Evolutionary conservation across 1,140 invertebrate genomes (phyloP).

Genomic region (Dendroctonus valens): DNA sequence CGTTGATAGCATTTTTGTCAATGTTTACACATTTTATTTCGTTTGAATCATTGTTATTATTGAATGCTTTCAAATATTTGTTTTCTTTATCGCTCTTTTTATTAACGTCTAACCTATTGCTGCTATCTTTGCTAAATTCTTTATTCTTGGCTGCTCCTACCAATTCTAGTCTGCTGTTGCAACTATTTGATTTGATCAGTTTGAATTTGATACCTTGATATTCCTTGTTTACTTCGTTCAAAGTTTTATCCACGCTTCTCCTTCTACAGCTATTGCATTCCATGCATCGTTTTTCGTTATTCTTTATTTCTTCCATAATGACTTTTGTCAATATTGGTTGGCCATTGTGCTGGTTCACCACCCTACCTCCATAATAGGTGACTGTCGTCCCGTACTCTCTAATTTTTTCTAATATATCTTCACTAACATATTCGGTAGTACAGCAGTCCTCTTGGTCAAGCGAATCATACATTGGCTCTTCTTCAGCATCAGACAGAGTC

Average conservation of each 20-base stretch:
- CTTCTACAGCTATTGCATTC: conserved; percentile 35
- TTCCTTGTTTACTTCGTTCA: conserved; percentile 22
- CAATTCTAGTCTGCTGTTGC: conserved; percentile 75
- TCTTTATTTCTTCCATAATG: conserved; percentile 67
- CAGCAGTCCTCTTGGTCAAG: conserved; percentile 56
- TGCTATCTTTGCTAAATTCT: conserved; percentile 39
- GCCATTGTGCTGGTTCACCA: conserved; percentile 66
- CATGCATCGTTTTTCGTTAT: conserved; percentile 50
- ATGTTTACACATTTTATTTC: conserved; percentile 7
- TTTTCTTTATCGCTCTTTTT: conserved; percentile 42
- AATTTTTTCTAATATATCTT: conserved; percentile 82
- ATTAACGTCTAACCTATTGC: conserved; percentile 39
- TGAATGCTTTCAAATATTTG: conserved; percentile 48
- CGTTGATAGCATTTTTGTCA: conserved; percentile 50
- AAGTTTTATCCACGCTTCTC: conserved; percentile 21
- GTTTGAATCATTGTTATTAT: conserved; percentile 34
- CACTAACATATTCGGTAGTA: conserved; percentile 64
- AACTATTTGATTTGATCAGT: conserved; percentile 79
- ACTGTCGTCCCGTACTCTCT: conserved; percentile 80
- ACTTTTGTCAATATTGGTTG: conserved; percentile 60
- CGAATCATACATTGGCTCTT: conserved; percentile 60
- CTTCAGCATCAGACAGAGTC: conserved; percentile 46
- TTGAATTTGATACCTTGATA: conserved; percentile 67
- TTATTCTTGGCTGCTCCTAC: conserved; percentile 59
- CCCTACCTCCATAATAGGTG: conserved; percentile 82